Evolutionary conservation across 2,888 invertebrate species (phyloP).

Genomic region (Pelosia muscerda): DNA sequence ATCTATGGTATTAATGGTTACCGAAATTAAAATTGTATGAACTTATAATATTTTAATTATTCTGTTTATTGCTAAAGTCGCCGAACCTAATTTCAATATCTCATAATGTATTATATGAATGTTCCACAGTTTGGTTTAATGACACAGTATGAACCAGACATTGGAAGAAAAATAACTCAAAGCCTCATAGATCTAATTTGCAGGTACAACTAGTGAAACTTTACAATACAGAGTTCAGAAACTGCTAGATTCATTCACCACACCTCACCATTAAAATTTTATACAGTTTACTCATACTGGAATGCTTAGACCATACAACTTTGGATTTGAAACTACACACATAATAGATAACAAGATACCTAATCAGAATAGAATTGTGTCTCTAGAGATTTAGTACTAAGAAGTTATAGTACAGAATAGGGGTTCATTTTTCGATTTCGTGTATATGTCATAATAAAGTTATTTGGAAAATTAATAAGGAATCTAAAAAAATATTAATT

Average conservation of each 20-base stretch:
- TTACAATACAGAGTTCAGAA: constrained; percentile 60
- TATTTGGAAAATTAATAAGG: too few species aligned
- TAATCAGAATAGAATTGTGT: background rate
- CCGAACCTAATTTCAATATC: constrained; percentile 14
- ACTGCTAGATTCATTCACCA: constrained; percentile 79
- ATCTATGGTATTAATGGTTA: background rate
- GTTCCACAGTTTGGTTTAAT: constrained; percentile 93
- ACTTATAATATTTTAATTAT: background rate
- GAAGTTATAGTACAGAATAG: too few species aligned
- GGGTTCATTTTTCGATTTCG: too few species aligned
- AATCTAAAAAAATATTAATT: too few species aligned
- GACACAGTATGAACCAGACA: constrained; percentile 94
- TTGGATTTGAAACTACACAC: background rate
- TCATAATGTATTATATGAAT: constrained; percentile 53
- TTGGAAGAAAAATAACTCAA: constrained; percentile 95
- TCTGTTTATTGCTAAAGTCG: background rate
- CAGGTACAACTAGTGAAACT: constrained; percentile 89
- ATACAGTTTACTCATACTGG: constrained; percentile 47
- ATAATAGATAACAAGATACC: background rate
- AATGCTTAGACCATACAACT: constrained; percentile 28
- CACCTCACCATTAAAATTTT: constrained; percentile 66
- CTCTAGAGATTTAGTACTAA: too few species aligned
- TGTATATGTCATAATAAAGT: too few species aligned
- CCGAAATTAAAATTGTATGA: background rate
- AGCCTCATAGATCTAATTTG: constrained; percentile 96